A percentile compares a stretch with the other conserved stretches of the same genome.
Evolutionary conservation across 2,113 vertebrate genomes (phyloP).

Genomic region (Coryphaenoides rupestris): DNA sequence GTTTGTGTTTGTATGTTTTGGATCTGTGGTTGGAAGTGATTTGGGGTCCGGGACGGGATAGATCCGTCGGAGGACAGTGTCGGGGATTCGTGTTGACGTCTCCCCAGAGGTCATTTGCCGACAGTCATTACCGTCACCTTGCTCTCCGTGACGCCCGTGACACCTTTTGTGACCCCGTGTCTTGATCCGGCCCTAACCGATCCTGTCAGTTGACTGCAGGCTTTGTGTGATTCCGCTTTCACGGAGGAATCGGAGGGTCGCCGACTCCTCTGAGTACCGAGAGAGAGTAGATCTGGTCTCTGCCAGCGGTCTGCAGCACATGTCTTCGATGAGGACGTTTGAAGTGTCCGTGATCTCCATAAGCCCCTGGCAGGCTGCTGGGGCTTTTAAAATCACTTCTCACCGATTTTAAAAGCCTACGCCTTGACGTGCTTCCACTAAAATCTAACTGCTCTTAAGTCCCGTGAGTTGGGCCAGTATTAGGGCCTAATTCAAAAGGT

Average conservation of each 20-base stretch:
- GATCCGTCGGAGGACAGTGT: conserved; percentile 7
- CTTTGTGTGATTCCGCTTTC: conserved; percentile 21
- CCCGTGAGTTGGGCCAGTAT: not conserved
- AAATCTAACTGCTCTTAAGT: not conserved
- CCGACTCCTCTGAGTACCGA: conserved; percentile 10
- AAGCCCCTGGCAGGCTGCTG: not conserved
- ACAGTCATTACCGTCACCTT: conserved; percentile 32
- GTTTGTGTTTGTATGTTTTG: too few relatives aligned
- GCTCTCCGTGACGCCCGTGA: conserved; percentile 18
- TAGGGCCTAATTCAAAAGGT: conserved; percentile 1
- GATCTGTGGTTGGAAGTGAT: too few relatives aligned
- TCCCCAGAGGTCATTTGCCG: conserved; percentile 31
- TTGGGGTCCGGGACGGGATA: conserved; percentile 1
- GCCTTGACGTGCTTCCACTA: not conserved
- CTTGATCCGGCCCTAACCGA: conserved; percentile 26
- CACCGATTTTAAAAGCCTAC: not conserved
- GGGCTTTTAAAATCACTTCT: conserved; percentile 6
- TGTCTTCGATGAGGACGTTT: conserved; percentile 20
- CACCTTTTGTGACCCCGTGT: conserved; percentile 24
- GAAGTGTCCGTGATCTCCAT: conserved; percentile 6
- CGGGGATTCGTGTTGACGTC: conserved; percentile 45
- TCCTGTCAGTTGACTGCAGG: conserved; percentile 20
- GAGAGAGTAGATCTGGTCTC: conserved; percentile 12
- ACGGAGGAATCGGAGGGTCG: conserved; percentile 32
- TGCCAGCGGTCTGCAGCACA: not conserved